Percentiles rank a stretch among this genome's conserved stretches.
Conservation (phyloP, 2,888 invertebrate species). For the Amphipoea oculea region DNA sequence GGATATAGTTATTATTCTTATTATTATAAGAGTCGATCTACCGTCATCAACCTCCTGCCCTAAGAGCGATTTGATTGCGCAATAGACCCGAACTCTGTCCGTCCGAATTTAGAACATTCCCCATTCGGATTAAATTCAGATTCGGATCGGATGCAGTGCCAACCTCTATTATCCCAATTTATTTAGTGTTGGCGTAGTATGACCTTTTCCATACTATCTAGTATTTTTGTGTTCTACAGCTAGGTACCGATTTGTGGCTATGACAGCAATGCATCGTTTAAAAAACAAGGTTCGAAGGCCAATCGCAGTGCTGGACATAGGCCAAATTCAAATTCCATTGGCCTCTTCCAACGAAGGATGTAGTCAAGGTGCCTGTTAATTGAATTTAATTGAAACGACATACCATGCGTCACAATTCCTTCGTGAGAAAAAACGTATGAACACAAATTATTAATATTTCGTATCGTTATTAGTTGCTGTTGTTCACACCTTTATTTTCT, state of each 20-base stretch:
- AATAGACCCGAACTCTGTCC: no score
- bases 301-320: neutral
- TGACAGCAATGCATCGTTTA: neutral
- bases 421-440: conserved; percentile 5
- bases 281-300: neutral
- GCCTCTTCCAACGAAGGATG: conserved; percentile 12
- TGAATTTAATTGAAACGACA: conserved; percentile 11
- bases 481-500: conserved; percentile 14
- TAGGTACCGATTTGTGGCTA: neutral
- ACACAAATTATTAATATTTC: conserved; percentile 8
- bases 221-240: neutral
- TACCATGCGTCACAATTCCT: neutral
- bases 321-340: conserved; percentile 13
- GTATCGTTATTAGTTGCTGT: neutral
- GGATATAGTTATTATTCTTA: no score
- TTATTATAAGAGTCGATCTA: no score
- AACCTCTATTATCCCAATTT: neutral
- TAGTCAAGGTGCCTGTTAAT: conserved; percentile 18
- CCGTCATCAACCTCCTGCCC: no score
- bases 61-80: no score
- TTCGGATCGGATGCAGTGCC: neutral
- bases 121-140: neutral
- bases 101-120: neutral
- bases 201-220: neutral
- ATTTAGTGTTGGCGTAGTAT: neutral